These are phyloP conservation scores for Heterochromis multidens DNA, from an alignment of 2,113 vertebrate species.

Conservation along the genomic window DNA sequence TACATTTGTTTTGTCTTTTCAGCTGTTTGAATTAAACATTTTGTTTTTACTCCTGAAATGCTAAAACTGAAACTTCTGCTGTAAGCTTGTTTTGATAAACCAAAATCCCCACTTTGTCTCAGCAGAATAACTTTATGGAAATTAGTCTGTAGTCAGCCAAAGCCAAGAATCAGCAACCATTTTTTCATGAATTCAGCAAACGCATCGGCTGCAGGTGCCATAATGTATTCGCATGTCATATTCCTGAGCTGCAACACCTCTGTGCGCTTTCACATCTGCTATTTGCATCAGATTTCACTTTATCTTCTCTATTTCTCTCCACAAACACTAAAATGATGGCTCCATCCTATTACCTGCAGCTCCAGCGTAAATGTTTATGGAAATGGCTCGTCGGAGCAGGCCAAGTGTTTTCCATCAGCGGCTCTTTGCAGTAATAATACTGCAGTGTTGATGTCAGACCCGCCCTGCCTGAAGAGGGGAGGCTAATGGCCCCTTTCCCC, in stretches of 20 bases:
- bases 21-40: not conserved
- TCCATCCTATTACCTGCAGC: conserved; percentile 22
- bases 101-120: not conserved
- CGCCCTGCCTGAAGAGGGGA: conserved; percentile 38
- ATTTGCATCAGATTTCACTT: conserved; percentile 31
- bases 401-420: conserved; percentile 62
- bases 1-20: not conserved
- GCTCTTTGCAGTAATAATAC: conserved; percentile 59
- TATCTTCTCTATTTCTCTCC: conserved; percentile 20
- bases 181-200: not conserved
- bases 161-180: not conserved
- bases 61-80: not conserved
- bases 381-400: conserved; percentile 41
- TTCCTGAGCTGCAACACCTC: conserved; percentile 9
- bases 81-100: not conserved
- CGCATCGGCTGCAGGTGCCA: not conserved
- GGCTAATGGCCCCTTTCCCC: conserved; percentile 23
- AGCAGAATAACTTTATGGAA: not conserved
- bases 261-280: not conserved
- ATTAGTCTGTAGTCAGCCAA: not conserved
- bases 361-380: conserved; percentile 50
- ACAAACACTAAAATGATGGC: conserved; percentile 7
- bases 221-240: not conserved
- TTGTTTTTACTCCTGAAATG: not conserved
- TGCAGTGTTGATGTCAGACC: conserved; percentile 44